Evolutionary conservation across 2,888 invertebrate species (phyloP).

Genomic region (Leucoma salicis): DNA sequence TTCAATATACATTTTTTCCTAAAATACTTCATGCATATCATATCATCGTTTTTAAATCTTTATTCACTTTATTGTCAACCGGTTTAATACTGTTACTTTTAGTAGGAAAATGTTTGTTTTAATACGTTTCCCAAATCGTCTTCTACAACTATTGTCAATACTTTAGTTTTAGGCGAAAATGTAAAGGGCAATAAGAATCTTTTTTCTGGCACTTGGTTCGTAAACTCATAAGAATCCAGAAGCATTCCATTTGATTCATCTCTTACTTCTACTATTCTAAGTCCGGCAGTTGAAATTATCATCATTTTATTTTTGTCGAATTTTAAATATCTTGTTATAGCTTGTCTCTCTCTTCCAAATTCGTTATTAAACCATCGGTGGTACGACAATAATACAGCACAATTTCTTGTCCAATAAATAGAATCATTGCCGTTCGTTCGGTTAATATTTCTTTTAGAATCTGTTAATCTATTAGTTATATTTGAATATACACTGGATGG

Average conservation of each 20-base stretch:
- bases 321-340: conserved; percentile 75
- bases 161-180: conserved; percentile 71
- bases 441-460: conserved; percentile 69
- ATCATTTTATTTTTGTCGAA: conserved; percentile 82
- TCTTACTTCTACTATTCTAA: conserved; percentile 86
- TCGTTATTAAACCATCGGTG: conserved; percentile 84
- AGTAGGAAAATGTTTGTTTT: conserved; percentile 83
- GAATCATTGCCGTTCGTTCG: conserved; percentile 75
- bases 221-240: conserved; percentile 84
- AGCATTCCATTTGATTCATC: conserved; percentile 83
- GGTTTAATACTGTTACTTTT: conserved; percentile 41
- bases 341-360: conserved; percentile 78
- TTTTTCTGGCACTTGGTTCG: conserved; percentile 79
- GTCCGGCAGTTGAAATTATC: conserved; percentile 83
- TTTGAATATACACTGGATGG: conserved; percentile 76
- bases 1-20: conserved; percentile 12
- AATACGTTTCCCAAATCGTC: conserved; percentile 86
- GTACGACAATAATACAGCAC: conserved; percentile 84
- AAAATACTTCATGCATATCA: conserved; percentile 14
- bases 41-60: conserved; percentile 7
- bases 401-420: conserved; percentile 84
- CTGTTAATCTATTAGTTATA: conserved; percentile 69
- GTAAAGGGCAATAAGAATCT: conserved; percentile 81
- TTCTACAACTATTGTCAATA: conserved; percentile 84
- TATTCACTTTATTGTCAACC: conserved; percentile 65